A percentile compares a stretch with the other conserved stretches of the same genome.
Evolutionary conservation across 2,888 invertebrate genomes (phyloP).

Genomic region (Oscheius onirici): DNA sequence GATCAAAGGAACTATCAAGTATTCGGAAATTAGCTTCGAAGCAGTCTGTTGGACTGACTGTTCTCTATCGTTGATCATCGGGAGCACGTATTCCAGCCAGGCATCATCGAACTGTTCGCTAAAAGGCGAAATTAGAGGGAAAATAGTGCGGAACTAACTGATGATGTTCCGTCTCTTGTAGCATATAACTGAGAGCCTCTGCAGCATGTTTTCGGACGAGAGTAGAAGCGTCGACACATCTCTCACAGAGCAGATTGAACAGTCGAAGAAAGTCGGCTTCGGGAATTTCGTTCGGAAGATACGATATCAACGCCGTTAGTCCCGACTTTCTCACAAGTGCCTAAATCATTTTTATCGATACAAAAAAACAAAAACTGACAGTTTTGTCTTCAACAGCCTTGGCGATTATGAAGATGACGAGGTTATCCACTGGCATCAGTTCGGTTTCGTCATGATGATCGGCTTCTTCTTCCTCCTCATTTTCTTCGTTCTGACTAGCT

Average conservation of each 20-base stretch:
- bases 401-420: background rate
- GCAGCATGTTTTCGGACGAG: constrained; percentile 76
- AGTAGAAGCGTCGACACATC: constrained; percentile 74
- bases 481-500: background rate
- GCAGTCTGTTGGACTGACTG: constrained; percentile 39
- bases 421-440: constrained; percentile 9
- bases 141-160: constrained; percentile 9
- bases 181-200: constrained; percentile 75
- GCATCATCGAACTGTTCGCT: constrained; percentile 19
- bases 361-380: background rate
- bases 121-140: constrained; percentile 7
- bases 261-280: background rate
- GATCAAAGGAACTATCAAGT: constrained; percentile 5
- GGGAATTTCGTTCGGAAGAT: background rate
- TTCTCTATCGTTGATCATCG: constrained; percentile 77
- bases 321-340: constrained; percentile 31
- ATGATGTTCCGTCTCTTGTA: constrained; percentile 61
- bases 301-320: constrained; percentile 7
- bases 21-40: constrained; percentile 35
- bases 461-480: background rate
- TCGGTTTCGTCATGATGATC: background rate
- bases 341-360: background rate
- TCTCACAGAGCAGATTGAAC: constrained; percentile 26
- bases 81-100: constrained; percentile 73
- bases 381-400: constrained; percentile 15